Evolutionary conservation across 2,888 invertebrate genomes (phyloP), one percentile per base, ranked within the genome.

Genomic region (Holacanthella duospinosa): DNA sequence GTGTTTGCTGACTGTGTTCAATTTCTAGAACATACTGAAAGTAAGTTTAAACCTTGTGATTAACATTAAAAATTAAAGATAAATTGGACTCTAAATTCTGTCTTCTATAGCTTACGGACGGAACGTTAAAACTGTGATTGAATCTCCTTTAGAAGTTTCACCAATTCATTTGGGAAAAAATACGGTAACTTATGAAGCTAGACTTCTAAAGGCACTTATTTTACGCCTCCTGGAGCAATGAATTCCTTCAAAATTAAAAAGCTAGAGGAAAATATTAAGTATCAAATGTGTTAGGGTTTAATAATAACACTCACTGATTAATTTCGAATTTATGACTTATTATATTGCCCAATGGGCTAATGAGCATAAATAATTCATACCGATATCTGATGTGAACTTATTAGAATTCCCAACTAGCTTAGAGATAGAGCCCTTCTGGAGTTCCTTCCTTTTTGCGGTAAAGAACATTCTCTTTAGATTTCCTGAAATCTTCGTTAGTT

Each of bases 361-460:
- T n/a, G n/a, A n/a, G n/a, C n/a, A n/a, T n/a, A n/a, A n/a, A n/a
- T n/a, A n/a, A n/a, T n/a, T n/a, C n/a, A n/a, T n/a, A n/a, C n/a
- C n/a, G n/a, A n/a, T n/a, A n/a, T n/a, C n/a, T n/a, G n/a, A n/a
- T n/a, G n/a, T n/a, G n/a, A n/a, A n/a, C n/a, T n/a, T n/a, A n/a
- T n/a, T n/a, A n/a, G n/a, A n/a, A n/a, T n/a, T n/a, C n/a, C n/a
- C n/a, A n/a, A n/a, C 36, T 44, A 55, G 60, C 44, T 85, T 90
- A 99, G 76, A 99, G 84, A 81, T 99, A 99, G 63, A 99, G 85
- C 71, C 97, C 97, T 80, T 99, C 99, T 1, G 99, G 99, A 55
- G 96, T 96, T 70, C 97, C 97, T 81, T 99, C 99, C 77, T 99
- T 97, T 82, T 99, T 99, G 66, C 97, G 85, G 77, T 99, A 99